Evolutionary conservation across 1,140 invertebrate species (phyloP), one percentile per base, ranked within the genome.

Genomic region (Cepaea nemoralis): DNA sequence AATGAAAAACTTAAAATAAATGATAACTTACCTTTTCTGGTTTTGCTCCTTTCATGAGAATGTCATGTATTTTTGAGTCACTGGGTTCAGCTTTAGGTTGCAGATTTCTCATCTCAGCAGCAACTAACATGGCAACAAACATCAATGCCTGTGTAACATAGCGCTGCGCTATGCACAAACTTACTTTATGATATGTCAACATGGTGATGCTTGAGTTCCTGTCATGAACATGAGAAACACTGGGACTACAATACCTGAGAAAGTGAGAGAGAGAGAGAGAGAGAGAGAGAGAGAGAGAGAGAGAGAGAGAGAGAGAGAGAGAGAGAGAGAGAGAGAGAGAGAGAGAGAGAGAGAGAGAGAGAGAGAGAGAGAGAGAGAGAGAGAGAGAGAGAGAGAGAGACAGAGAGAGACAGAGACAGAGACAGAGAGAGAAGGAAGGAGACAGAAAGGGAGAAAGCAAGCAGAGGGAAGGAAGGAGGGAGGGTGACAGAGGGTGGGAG

Each of bases 1-100:
- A n/a, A n/a, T n/a, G n/a, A n/a, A n/a, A n/a, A n/a, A n/a, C n/a
- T n/a, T n/a, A n/a, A 66, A 22, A 35, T 35, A 39, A 35, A 37
- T 37, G 5, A 69, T 10, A 74, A 77, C 50, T 12, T 55, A 63
- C 75, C 55, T 77, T 27, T 14, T 22, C 24, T 35, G 75, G 75
- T 39, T 77, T 77, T 31, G 50, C 75, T 63, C 75, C 75, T 35
- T 35, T 55, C 75, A 77, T 77, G 33, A 59, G 37, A 0, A 77
- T 19, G 63, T 77, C 75, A 2, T 37, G 22, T 50, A 27, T 63
- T n/a, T 33, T 48, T 75, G 73, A 42, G 22, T 48, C 45, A 75
- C n/a, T 48, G 19, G n/a, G 31, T 10, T 75, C 59, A 63, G 22
- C n/a, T 3, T 14, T 24, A 55, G n/a, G 50, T 22, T 24, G 19